Evolutionary conservation across 1,140 invertebrate genomes (phyloP), one percentile per base, ranked within the genome.

Genomic region (Caenorhabditis tropicalis): DNA sequence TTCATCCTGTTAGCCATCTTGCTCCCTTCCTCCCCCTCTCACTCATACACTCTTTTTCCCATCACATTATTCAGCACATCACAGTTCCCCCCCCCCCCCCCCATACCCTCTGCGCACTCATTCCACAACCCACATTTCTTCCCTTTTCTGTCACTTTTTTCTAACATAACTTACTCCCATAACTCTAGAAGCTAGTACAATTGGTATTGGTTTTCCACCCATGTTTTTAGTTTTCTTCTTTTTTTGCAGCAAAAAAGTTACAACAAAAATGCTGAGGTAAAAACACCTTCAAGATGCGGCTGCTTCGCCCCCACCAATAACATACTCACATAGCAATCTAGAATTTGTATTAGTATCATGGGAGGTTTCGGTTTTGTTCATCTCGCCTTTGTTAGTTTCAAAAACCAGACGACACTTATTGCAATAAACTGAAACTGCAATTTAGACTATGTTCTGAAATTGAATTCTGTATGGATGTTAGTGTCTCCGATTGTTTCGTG

Each of bases 41-140:
- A 36, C 60, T 70, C 33, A 16, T 70, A 19, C n/a, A 7, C 33
- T 43, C 36, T 12, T 43, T 36, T 74, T 74, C 65, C 65, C 65
- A 74, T 74, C 65, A 74, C 65, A 74, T 74, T 74, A 74, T 74
- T 74, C 65, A 74, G 65, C 65, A 74, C 65, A 74, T 74, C 65
- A 43, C 36, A 43, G 65, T 74, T 74, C 36, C 21, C 36, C 9
- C n/a, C 36, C 58, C 24, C 12, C 12, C 29, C 53, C 21, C 36
- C 65, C 19, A n/a, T 9, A n/a, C n/a, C n/a, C n/a, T n/a, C n/a
- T n/a, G n/a, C 10, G 9, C 10, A 24, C 36, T 46, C 65, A 74
- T 74, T 43, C 36, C 65, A 24, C 33, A 46, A 74, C 65, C n/a
- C 19, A 74, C 36, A 43, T 46, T 46, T 27, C 36, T 43, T 74